phyloP scores from a whole-genome alignment of 2,797 vertebrate genomes.

The Myotis daubentonii region DNA sequence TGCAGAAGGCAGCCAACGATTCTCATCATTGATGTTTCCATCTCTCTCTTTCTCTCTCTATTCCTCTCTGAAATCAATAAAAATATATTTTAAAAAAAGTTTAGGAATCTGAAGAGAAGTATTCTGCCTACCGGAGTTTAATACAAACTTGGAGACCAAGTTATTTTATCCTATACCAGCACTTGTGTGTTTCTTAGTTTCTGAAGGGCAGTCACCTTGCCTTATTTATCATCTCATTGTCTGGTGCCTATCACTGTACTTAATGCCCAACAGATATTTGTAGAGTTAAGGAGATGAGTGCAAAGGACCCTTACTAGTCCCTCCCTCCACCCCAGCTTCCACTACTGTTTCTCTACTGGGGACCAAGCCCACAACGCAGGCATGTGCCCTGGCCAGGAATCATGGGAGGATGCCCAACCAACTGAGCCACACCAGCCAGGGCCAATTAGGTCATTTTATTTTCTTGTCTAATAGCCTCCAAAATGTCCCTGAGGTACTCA shows the following conservation, averaged over 20 bases:
- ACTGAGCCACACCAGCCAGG: not conserved
- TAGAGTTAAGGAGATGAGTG: not conserved
- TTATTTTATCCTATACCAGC: not conserved
- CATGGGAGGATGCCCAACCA: not conserved
- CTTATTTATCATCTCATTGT: not conserved
- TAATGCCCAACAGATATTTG: not conserved
- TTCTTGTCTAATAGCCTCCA: not conserved
- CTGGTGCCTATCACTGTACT: not conserved
- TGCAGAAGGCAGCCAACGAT: no score
- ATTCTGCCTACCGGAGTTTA: not conserved
- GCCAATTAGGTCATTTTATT: not conserved
- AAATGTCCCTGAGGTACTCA: not conserved
- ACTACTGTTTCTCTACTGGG: not conserved
- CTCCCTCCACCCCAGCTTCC: not conserved
- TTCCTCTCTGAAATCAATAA: no score
- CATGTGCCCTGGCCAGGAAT: not conserved
- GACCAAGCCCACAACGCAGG: not conserved
- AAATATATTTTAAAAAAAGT: not conserved
- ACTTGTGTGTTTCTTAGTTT: not conserved
- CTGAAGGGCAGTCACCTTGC: not conserved
- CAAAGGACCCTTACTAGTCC: not conserved
- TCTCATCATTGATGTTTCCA: no score
- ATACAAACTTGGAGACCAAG: not conserved
- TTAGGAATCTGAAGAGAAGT: conserved; percentile 11
- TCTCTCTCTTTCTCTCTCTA: no score